Evolutionary conservation across 2,888 invertebrate species (phyloP).

Genomic region (Mycalesis mineus): DNA sequence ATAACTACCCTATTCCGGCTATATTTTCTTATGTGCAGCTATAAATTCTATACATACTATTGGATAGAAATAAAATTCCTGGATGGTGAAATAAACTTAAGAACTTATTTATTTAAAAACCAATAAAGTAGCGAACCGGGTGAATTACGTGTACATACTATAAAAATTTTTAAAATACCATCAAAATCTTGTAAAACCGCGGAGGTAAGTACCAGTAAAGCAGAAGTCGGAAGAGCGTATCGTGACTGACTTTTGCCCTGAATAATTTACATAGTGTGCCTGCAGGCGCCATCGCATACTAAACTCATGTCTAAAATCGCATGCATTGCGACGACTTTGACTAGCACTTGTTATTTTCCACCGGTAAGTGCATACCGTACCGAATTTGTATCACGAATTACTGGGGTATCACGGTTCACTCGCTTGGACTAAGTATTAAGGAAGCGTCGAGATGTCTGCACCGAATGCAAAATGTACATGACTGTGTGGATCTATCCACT

Average conservation of each 20-base stretch:
- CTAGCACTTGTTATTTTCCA: conserved; percentile 34
- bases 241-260: conserved; percentile 75
- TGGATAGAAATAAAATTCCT: too few relatives aligned
- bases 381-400: conserved; percentile 33
- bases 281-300: conserved; percentile 52
- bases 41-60: too few relatives aligned
- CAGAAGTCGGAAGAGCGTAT: conserved; percentile 48
- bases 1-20: too few relatives aligned
- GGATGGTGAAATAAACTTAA: too few relatives aligned
- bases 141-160: too few relatives aligned
- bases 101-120: neutral
- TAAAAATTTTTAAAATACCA: conserved; percentile 4
- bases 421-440: conserved; percentile 14
- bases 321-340: conserved; percentile 34
- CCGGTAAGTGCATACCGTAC: conserved; percentile 31
- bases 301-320: conserved; percentile 50
- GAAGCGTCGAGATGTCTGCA: neutral
- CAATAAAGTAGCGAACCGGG: neutral
- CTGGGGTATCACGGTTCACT: conserved; percentile 2
- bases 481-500: neutral
- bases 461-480: neutral
- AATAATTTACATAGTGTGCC: conserved; percentile 63
- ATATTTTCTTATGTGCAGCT: too few relatives aligned
- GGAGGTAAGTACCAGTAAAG: conserved; percentile 38
- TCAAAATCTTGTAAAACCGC: neutral